Percentiles rank a stretch among this genome's conserved stretches.
phyloP scores from a whole-genome alignment of 2,888 invertebrate genomes.

The Dicyrtoma fusca region DNA sequence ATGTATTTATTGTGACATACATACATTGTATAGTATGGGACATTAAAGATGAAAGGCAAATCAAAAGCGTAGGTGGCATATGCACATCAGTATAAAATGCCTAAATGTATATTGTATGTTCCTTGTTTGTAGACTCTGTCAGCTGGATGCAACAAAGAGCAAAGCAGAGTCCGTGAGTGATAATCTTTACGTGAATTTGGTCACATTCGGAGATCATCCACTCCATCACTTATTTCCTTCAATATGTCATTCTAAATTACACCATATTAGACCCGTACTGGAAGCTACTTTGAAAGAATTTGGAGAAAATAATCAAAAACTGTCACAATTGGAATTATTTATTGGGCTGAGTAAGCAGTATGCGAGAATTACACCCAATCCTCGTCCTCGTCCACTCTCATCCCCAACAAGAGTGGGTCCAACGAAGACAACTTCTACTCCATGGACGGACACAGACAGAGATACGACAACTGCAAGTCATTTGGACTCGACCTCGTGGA shows the following conservation, averaged over 20 bases:
- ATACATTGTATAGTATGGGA: too few relatives aligned
- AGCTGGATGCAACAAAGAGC: constrained; percentile 75
- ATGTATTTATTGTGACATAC: too few relatives aligned
- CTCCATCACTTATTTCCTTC: constrained; percentile 82
- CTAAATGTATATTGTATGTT: too few relatives aligned
- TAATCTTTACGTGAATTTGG: constrained; percentile 56
- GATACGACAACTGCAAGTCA: too few relatives aligned
- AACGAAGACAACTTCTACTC: too few relatives aligned
- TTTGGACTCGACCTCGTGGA: too few relatives aligned
- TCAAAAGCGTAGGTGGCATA: too few relatives aligned
- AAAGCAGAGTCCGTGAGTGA: constrained; percentile 63
- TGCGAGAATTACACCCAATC: constrained; percentile 61
- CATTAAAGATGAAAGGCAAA: too few relatives aligned
- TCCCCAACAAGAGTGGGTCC: too few relatives aligned
- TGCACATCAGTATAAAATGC: too few relatives aligned
- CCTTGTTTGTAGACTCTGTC: constrained; percentile 63
- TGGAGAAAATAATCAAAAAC: constrained; percentile 59
- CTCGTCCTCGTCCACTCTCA: not conserved
- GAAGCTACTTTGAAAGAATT: constrained; percentile 70
- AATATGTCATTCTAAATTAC: constrained; percentile 74
- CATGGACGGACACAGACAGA: too few relatives aligned
- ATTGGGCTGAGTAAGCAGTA: constrained; percentile 72
- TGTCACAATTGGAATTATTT: constrained; percentile 66
- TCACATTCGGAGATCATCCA: constrained; percentile 76
- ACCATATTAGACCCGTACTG: constrained; percentile 69